Evolutionary conservation across 2,797 vertebrate genomes (phyloP), one percentile per base, ranked within the genome.

Genomic region (Borostomias antarcticus): DNA sequence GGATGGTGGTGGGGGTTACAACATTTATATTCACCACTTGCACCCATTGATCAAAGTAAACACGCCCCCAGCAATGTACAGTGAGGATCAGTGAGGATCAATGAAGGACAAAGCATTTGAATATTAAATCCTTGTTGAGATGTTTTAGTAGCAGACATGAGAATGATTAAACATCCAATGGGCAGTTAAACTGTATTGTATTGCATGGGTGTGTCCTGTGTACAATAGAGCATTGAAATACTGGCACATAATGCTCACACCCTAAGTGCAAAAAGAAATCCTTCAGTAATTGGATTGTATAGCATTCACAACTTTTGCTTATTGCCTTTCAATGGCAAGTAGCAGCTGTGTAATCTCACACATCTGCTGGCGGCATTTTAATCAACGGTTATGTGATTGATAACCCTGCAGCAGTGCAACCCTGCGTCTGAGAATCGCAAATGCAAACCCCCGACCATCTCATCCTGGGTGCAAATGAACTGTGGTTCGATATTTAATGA

Each of bases 341-440:
- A 81, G 83, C 89, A 89, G 87, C 87, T 89, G 89, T 67, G 45
- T 83, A 86, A 90, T 86, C 76, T 70, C 69, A 75, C 30, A 15
- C 54, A 69, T 76, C 75, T 70, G 86, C 88, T 83, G 56, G 59
- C 75, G 87, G 87, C 84, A 48, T 67, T 86, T 88, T 85, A 88
- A 89, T 89, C 85, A 89, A 81, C 78, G 75, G 82, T 77, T 77
- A 65, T 76, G 30, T 63, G 47, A 63, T 52, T 63, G 32, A 81
- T 65, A 62, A 66, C 25, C 37, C 47, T 65, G 77, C 77, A 74
- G 70, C 57, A 75, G 74, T 72, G 61, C 78, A 83, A 82, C 79
- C 72, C 69, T 78, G 84, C 87, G 84, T 79, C 45, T 61, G 66
- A 40, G 69, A 67, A 67, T 67, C 35, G 66, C 85, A 87, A 83